Evolutionary conservation across 2,113 vertebrate genomes (phyloP), one percentile per base, ranked within the genome.

Genomic region (Hystrix brachyura): DNA sequence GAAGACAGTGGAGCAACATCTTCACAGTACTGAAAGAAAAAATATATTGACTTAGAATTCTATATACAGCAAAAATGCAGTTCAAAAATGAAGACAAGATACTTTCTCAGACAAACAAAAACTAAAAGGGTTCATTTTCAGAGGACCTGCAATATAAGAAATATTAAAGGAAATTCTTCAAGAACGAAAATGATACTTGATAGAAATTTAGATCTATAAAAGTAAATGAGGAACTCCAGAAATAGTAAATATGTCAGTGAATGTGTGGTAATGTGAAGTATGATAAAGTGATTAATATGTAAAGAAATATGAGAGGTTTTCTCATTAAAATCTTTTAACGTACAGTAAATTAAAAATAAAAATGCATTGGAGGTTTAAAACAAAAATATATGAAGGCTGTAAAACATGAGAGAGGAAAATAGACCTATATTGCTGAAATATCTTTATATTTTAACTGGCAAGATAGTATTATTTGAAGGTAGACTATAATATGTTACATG

Each of bases 161-260:
- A 67, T 84, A 76, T 65, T 79, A 87, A 81, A 89, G 57, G 69
- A 72, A 72, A 72, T 91, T 91, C 29, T 78, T 79, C 62, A 92
- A 84, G 53, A 69, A 90, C 17, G 87, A 90, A 43, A 76, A 65
- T 82, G 25, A 74, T 81, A 67, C 14, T 51, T 78, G 29, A 76
- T 67, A 76, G 11, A 94, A 72, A 83, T 67, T 91, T 82, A 78
- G 34, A 78, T 53, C 32, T 79, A 55, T 46, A 53, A 53, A 76
- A 74, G 60, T 15, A 51, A 91, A 53, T 87, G 60, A 88, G 43
- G 27, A 92, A 3, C 12, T 57, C 53, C 19, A 55, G 90, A 84
- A 85, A 89, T 62, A 62, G 29, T 64, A 89, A 38, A 15, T 64
- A 27, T 81, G n/a, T 87, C 38, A 13, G 29, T 76, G 82, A 94